Percentiles rank a stretch among this genome's conserved stretches.
These are phyloP conservation scores for Otolemur garnettii DNA, from an alignment of 2,113 vertebrate species.

Conservation along the genomic window DNA sequence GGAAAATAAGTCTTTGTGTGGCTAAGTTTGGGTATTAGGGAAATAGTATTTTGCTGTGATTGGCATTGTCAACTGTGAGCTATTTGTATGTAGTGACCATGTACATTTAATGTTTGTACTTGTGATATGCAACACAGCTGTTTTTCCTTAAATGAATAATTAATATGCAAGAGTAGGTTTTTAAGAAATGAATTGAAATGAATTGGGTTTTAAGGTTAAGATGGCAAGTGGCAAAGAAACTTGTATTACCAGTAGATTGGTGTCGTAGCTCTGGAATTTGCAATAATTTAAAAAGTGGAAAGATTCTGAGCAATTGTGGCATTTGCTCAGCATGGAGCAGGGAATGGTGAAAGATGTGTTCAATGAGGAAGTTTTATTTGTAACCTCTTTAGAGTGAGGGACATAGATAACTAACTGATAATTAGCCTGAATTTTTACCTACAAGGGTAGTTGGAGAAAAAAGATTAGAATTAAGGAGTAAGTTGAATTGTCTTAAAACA, in stretches of 20 bases:
- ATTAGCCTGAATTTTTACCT: constrained; percentile 37
- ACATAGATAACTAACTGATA: constrained; percentile 1
- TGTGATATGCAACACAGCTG: not conserved
- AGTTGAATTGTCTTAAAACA: constrained; percentile 30
- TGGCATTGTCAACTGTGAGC: not conserved
- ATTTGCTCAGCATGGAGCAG: not conserved
- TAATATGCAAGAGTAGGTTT: not conserved
- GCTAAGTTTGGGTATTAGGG: not conserved
- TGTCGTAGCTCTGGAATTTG: constrained; percentile 2
- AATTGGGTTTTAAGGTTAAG: constrained; percentile 58
- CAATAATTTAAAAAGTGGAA: not conserved
- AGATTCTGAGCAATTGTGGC: not conserved
- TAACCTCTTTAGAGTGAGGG: constrained; percentile 4
- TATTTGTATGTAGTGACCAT: not conserved
- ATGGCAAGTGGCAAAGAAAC: not conserved
- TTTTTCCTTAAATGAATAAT: constrained; percentile 10
- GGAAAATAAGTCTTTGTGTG: not conserved
- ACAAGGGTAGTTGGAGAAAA: not conserved
- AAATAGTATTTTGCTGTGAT: not conserved
- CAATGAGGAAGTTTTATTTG: not conserved
- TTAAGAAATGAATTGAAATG: constrained; percentile 26
- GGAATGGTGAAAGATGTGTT: not conserved
- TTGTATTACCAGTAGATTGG: not conserved
- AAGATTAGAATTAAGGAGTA: not conserved
- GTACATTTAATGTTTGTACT: not conserved